A percentile compares a stretch with the other conserved stretches of the same genome.
Conservation (phyloP, 2,797 vertebrate genomes). For the Fundulus diaphanus region DNA sequence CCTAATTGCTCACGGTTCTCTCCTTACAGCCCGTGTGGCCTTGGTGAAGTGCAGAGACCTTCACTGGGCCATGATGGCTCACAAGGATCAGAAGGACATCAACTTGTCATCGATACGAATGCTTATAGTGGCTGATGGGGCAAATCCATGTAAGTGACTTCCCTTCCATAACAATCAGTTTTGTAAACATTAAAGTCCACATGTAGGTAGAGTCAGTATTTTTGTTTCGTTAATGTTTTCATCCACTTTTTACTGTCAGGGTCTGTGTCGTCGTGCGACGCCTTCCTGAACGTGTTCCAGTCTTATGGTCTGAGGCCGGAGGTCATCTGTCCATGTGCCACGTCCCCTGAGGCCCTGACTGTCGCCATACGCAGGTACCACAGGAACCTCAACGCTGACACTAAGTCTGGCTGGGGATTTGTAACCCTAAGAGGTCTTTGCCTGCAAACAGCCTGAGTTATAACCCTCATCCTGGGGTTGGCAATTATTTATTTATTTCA, state of each 20-base stretch:
- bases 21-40: slow-evolving; percentile 87
- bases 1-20: neutral
- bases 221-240: slow-evolving; percentile 17
- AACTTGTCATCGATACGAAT: slow-evolving; percentile 94
- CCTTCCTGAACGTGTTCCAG: slow-evolving; percentile 97
- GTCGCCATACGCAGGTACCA: slow-evolving; percentile 94
- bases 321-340: slow-evolving; percentile 96
- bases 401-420: neutral
- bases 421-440: neutral
- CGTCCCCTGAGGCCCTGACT: slow-evolving; percentile 96
- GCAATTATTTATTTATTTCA: neutral
- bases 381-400: neutral
- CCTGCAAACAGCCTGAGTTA: too few relatives aligned
- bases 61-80: slow-evolving; percentile 99
- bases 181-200: neutral
- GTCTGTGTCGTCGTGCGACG: slow-evolving; percentile 98
- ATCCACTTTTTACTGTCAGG: slow-evolving; percentile 72
- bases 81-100: slow-evolving; percentile 94
- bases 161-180: neutral
- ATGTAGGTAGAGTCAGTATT: neutral
- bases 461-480: too few relatives aligned
- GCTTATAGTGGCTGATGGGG: slow-evolving; percentile 98
- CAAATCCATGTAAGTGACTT: slow-evolving; percentile 94
- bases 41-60: slow-evolving; percentile 97
- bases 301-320: slow-evolving; percentile 95